Evolutionary conservation across 2,888 invertebrate species (phyloP), one percentile per base, ranked within the genome.

Genomic region (Lepidochrysops patricia): DNA sequence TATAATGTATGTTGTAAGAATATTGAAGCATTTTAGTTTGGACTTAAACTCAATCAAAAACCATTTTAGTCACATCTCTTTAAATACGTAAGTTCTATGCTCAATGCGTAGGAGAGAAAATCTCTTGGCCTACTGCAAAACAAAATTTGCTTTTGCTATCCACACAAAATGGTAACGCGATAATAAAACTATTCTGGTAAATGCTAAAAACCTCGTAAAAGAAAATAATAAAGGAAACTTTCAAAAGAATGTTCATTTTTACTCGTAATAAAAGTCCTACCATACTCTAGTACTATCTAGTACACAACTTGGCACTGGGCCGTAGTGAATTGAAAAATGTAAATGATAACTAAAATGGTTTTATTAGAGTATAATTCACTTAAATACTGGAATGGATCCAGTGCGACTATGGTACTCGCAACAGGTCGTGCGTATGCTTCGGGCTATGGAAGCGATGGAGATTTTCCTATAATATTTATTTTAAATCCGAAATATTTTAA

Each of bases 251-350:
- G 60, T 57, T 60, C 57, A 57, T 56, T 32, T 61, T 29, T 32
- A 54, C 29, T 54, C 54, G 54, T 29, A 59, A 59, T 54, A 37
- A 62, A 62, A 61, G 59, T 58, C 58, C 29, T 23, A 49, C 43
- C 32, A 35, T 34, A 19, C 49, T 61, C 56, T 59, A 61, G n/a
- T 58, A 64, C 62, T 61, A 57, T 56, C 57, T 23, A 56, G 54
- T 56, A 61, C 59, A 60, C 73, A 75, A 74, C 74, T 84, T 87
- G 87, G 87, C 86, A 87, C 73, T 70, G 70, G 72, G 63, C 68
- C 67, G 72, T 67, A 70, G 77, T 67, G 75, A 81, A 88, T 87
- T 88, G 88, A 88, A 88, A 89, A 88, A 87, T 87, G 80, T 86
- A 82, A 87, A 89, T 87, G 84, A 83, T 86, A 87, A 86, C 76